phyloP scores from a whole-genome alignment of 1,140 invertebrate species.

The Episyrphus balteatus region DNA sequence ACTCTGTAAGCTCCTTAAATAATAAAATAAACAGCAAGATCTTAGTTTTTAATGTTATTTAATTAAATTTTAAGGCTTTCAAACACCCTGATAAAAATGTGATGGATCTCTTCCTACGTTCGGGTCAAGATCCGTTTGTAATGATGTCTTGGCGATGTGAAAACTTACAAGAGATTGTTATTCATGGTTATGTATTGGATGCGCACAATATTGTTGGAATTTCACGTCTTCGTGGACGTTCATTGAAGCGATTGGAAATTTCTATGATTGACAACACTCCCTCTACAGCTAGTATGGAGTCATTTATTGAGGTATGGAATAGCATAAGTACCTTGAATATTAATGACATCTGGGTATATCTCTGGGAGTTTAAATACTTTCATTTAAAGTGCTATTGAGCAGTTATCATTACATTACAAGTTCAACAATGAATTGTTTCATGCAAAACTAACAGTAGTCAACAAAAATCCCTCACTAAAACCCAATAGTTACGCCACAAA shows the following conservation, averaged over 20 bases:
- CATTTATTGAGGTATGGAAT: slow-evolving; percentile 22
- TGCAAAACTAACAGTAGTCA: too few relatives aligned
- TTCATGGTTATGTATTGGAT: slow-evolving; percentile 40
- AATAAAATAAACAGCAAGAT: background rate
- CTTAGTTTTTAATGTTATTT: background rate
- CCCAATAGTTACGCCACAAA: too few relatives aligned
- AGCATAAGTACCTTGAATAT: background rate
- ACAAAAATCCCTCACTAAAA: too few relatives aligned
- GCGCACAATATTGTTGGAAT: slow-evolving; percentile 56
- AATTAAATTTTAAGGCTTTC: slow-evolving; percentile 29
- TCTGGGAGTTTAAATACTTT: too few relatives aligned
- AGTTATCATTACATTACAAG: too few relatives aligned
- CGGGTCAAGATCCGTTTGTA: slow-evolving; percentile 54
- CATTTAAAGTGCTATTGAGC: too few relatives aligned
- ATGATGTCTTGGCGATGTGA: slow-evolving; percentile 65
- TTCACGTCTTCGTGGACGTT: slow-evolving; percentile 48
- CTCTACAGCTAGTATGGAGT: slow-evolving; percentile 10
- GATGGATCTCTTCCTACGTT: slow-evolving; percentile 13
- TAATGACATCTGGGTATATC: too few relatives aligned
- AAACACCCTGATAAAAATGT: slow-evolving; percentile 30
- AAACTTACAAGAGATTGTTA: slow-evolving; percentile 52
- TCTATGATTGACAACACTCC: slow-evolving; percentile 44
- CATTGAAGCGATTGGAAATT: slow-evolving; percentile 49
- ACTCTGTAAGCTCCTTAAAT: slow-evolving; percentile 37
- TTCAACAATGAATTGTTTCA: too few relatives aligned